A percentile compares a stretch with the other conserved stretches of the same genome.
phyloP scores from a whole-genome alignment of 2,888 invertebrate genomes.

The Aspidiotus rigidus region DNA sequence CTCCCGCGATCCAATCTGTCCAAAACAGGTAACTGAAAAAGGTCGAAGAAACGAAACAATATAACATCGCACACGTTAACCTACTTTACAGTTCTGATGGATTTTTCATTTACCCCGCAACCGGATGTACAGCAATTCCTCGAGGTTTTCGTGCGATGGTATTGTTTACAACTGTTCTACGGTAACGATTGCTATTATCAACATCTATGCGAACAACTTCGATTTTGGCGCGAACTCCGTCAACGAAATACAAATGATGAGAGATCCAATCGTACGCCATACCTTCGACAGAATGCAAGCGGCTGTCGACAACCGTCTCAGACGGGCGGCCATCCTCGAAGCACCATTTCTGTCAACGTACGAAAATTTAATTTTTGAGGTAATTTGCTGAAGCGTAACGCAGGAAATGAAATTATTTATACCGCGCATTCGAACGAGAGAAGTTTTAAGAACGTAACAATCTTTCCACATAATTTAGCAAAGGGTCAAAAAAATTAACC shows the following conservation, averaged over 20 bases:
- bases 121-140: slow-evolving; percentile 75
- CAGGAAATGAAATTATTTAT: no score
- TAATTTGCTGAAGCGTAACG: no score
- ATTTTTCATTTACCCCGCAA: slow-evolving; percentile 49
- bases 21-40: slow-evolving; percentile 57
- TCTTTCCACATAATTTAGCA: no score
- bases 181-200: slow-evolving; percentile 58
- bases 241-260: slow-evolving; percentile 76
- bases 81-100: not conserved
- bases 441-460: no score
- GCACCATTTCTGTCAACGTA: slow-evolving; percentile 17
- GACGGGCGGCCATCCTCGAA: slow-evolving; percentile 41
- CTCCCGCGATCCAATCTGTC: slow-evolving; percentile 77
- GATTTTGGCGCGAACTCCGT: slow-evolving; percentile 66
- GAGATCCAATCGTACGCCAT: slow-evolving; percentile 86
- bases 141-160: slow-evolving; percentile 61
- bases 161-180: slow-evolving; percentile 63
- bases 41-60: not conserved
- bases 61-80: no score
- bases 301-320: slow-evolving; percentile 63
- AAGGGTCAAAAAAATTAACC: no score
- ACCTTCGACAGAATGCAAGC: slow-evolving; percentile 72
- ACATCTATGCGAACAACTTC: slow-evolving; percentile 66
- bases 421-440: no score
- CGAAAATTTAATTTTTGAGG: no score